A percentile compares a stretch with the other conserved stretches of the same genome.
Evolutionary conservation across 2,113 vertebrate genomes (phyloP).

Genomic region (Callaeas wilsoni): DNA sequence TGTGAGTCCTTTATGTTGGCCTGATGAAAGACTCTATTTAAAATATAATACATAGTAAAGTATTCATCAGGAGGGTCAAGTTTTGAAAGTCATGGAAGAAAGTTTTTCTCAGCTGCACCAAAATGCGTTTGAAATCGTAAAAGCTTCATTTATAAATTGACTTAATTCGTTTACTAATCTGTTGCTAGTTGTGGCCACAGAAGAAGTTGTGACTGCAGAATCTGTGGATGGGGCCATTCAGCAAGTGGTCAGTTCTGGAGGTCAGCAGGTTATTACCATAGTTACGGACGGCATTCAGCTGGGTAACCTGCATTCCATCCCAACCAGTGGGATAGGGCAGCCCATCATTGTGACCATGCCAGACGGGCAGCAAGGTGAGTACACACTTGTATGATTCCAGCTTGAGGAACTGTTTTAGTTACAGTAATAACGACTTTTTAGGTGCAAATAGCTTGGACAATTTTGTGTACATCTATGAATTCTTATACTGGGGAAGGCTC

Average conservation of each 20-base stretch:
- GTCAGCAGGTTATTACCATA: constrained; percentile 89
- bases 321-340: constrained; percentile 81
- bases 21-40: not conserved
- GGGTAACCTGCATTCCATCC: constrained; percentile 83
- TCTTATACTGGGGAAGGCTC: not conserved
- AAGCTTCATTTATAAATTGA: not conserved
- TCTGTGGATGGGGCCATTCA: constrained; percentile 88
- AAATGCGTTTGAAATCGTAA: not conserved
- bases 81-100: not conserved
- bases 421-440: not conserved
- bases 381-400: not conserved
- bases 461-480: not conserved
- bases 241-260: constrained; percentile 86
- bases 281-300: constrained; percentile 88
- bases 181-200: constrained; percentile 80
- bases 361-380: constrained; percentile 86
- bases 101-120: not conserved
- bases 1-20: not conserved
- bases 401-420: not conserved
- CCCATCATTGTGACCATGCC: constrained; percentile 90
- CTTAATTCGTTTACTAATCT: not conserved
- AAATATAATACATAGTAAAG: not conserved
- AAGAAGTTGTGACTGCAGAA: constrained; percentile 86
- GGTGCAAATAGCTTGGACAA: not conserved
- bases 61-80: not conserved